These are phyloP conservation scores for Linyphia triangularis DNA, from an alignment of 2,888 invertebrate species.

Conservation along the genomic window DNA sequence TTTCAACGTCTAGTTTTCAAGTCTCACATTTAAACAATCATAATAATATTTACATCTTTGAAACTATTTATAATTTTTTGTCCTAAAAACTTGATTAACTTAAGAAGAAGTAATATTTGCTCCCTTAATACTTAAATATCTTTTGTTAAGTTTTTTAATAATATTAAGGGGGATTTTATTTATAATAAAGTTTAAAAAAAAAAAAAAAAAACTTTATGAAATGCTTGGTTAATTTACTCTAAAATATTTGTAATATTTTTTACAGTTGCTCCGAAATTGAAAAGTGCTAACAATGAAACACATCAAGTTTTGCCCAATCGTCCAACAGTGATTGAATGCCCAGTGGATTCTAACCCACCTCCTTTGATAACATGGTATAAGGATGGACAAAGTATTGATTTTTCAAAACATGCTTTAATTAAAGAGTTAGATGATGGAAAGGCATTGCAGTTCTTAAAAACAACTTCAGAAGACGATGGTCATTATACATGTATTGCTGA, in stretches of 20 bases:
- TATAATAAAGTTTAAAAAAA: too few relatives aligned
- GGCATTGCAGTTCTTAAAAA: slow-evolving; percentile 62
- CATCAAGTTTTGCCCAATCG: slow-evolving; percentile 62
- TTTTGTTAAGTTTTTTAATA: background rate
- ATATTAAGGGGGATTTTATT: background rate
- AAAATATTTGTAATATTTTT: background rate
- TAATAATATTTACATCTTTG: too few relatives aligned
- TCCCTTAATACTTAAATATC: too few relatives aligned
- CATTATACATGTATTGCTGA: slow-evolving; percentile 77
- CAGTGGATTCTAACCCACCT: slow-evolving; percentile 76
- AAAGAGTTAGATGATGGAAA: slow-evolving; percentile 56
- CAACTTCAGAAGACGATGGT: slow-evolving; percentile 77
- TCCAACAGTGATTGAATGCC: slow-evolving; percentile 69
- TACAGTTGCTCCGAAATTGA: slow-evolving; percentile 60
- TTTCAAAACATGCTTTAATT: slow-evolving; percentile 33
- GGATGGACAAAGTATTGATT: slow-evolving; percentile 74
- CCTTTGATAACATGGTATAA: slow-evolving; percentile 79
- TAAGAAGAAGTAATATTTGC: too few relatives aligned
- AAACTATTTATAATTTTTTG: too few relatives aligned
- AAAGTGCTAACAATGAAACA: slow-evolving; percentile 41
- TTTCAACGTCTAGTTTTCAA: too few relatives aligned
- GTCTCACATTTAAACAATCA: too few relatives aligned
- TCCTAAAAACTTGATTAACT: too few relatives aligned
- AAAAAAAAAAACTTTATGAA: too few relatives aligned
- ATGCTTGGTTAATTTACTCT: too few relatives aligned